Conservation (phyloP, 1,140 invertebrate species). For the Artemia franciscana region DNA sequence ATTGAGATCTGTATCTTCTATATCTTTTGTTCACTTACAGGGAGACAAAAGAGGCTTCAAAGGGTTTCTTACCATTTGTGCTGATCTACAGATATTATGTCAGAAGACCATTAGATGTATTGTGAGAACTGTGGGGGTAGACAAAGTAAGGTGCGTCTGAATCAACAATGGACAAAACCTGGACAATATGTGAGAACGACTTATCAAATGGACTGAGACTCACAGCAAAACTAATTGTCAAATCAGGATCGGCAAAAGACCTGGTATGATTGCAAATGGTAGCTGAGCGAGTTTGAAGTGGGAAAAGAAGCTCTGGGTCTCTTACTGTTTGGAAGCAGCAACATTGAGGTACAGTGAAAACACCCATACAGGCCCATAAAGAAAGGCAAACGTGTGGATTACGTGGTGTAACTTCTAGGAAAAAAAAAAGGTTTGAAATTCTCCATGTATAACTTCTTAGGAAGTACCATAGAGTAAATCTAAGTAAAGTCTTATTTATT, state of each 20-base stretch:
- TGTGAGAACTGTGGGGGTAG: background rate
- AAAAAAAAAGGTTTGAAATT: too few species aligned
- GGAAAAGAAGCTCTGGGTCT: background rate
- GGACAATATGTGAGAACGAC: background rate
- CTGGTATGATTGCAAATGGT: background rate
- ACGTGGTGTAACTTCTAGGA: too few species aligned
- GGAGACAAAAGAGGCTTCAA: constrained; percentile 10
- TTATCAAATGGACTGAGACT: background rate
- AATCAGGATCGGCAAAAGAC: background rate
- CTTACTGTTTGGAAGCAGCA: too few species aligned
- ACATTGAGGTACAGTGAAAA: too few species aligned
- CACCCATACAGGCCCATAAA: too few species aligned
- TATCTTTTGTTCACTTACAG: constrained; percentile 15
- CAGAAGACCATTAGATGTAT: background rate
- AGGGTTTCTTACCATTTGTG: constrained; percentile 12
- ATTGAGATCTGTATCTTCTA: constrained; percentile 17
- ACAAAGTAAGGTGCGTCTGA: too few species aligned
- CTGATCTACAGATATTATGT: constrained; percentile 14
- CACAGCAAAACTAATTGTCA: background rate
- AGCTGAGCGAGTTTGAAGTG: background rate
- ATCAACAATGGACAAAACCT: too few species aligned
- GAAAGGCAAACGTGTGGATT: too few species aligned
- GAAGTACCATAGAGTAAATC: too few species aligned
- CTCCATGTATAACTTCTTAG: too few species aligned
- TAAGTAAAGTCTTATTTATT: too few species aligned